Base-by-base conservation (phyloP, 2,888 invertebrate species). In the Uropetala carovei region DNA sequence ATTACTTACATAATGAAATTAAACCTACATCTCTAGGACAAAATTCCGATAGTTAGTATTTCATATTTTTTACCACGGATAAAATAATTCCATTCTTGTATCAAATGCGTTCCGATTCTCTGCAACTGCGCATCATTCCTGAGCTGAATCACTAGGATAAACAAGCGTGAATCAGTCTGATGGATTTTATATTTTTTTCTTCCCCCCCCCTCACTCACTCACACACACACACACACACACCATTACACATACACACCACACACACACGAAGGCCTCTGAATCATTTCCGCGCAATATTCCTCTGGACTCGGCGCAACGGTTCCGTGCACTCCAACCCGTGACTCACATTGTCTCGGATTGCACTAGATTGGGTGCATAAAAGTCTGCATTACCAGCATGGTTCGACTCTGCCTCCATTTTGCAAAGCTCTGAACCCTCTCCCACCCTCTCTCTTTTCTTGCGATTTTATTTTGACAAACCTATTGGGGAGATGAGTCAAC, bases 391-490 rank as follows among this genome's bases (percentile, higher is more conserved):
- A 57, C 43, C 18, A 83, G 57, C 83, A 56, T n/a, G 10, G n/a
- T 57, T 16, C 57, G 83, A 56, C 68, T 30, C 58, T 58, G 11
- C 56, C n/a, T 89, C 43, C 30, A 16, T 89, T 68, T 30, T 75
- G 27, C 22, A 22, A 22, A 22, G 68, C 68, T 18, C 68, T 18
- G 3, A 43, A 43, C 56, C 57, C 57, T 30, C 11, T 22, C 27
- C 18, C 10, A 64, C n/a, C 56, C 89, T 89, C 89, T 89, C 43
- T 9, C 22, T 89, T 5, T 43, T 59, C 13, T 58, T 27, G 86
- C 27, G 59, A 60, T 89, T 89, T 64, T 89, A 89, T 89, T 89
- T 89, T n/a, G n/a, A 18, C 43, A 16, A 86, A 30, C 60, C 86
- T 43, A 89, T 68, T 64, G 30, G 64, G 30, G 0, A 43, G 43